Base-by-base conservation (phyloP, 2,797 vertebrate species). In the Vespertilio murinus region DNA sequence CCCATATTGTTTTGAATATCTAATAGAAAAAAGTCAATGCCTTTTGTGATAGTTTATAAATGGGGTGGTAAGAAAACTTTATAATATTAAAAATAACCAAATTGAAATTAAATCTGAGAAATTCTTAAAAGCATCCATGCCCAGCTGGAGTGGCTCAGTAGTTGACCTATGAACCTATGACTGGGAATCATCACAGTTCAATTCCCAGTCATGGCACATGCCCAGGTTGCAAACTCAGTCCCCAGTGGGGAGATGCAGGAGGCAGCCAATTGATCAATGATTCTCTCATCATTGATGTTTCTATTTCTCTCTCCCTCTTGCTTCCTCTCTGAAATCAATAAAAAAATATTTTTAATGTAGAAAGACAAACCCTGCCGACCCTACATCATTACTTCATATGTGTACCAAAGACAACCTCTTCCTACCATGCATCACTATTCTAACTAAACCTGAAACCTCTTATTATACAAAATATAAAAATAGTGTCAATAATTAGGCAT, bases 21-120 rank as follows among this genome's bases (percentile, higher is more conserved):
- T 70, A 84, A 67, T 54, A 70, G 40, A 85, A 49, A 85, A 80
- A 78, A 85, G 45, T 23, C 45, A 75, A 61, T 42, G 20, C 52
- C 47, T 88, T 94, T 91, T 52, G 35, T 88, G 52, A 92, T 67
- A 45, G 20, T 91, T 73, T 79, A 84, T 83, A 79, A 94, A 86
- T 6, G 77, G 20, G 35, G 20, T 54, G 18, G 8, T 75, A 61
- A 89, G 40, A 65, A 71, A 82, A 70, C 25, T 70, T 25, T 59
- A 73, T 42, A 67, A 28, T 35, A 6, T 42, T 91, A 56, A 74
- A 88, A 94, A 91, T 71, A 79, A 61, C 30, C 25, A 91, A 65
- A 42, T 1, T 80, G 67, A 89, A 95, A 73, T 67, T 88, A 33
- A 94, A 88, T 35, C 70, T 61, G 33, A 85, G 20, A 88, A 85